Conservation (phyloP, 1,140 invertebrate genomes). For the Ruditapes philippinarum region DNA sequence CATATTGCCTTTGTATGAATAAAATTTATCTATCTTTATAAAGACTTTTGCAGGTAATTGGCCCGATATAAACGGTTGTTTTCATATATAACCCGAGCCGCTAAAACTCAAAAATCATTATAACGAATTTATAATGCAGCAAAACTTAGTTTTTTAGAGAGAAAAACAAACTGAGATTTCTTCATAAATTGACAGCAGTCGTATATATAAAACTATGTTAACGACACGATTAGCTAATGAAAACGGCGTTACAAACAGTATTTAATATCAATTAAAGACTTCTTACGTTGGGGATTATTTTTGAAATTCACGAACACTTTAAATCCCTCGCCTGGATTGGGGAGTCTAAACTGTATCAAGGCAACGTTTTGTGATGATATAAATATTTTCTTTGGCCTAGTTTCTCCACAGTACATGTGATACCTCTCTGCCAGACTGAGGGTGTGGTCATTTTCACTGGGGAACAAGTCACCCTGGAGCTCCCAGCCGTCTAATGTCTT, state of each 20-base stretch:
- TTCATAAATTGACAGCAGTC: too few species aligned
- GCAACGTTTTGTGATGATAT: conserved; percentile 94
- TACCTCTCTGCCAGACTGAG: conserved; percentile 90
- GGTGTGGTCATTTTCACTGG: conserved; percentile 91
- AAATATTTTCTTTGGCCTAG: conserved; percentile 87
- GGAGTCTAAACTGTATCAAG: conserved; percentile 93
- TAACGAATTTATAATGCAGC: not conserved
- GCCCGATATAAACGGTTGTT: too few species aligned
- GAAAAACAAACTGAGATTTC: too few species aligned
- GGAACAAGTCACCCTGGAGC: conserved; percentile 95
- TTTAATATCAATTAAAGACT: too few species aligned
- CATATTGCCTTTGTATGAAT: too few species aligned
- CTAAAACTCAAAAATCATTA: not conserved
- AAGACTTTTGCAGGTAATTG: too few species aligned
- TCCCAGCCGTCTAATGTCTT: conserved; percentile 98
- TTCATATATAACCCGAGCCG: too few species aligned
- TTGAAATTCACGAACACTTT: conserved; percentile 92
- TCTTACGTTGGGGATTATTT: conserved; percentile 93
- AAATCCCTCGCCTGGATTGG: conserved; percentile 91
- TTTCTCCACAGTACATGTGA: conserved; percentile 91
- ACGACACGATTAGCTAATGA: too few species aligned
- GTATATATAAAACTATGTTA: too few species aligned
- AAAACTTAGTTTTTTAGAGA: too few species aligned
- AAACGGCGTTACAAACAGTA: too few species aligned
- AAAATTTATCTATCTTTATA: too few species aligned